Percentiles rank a stretch among this genome's conserved stretches.
phyloP scores from a whole-genome alignment of 2,888 invertebrate genomes.

The Phoronis australis region DNA sequence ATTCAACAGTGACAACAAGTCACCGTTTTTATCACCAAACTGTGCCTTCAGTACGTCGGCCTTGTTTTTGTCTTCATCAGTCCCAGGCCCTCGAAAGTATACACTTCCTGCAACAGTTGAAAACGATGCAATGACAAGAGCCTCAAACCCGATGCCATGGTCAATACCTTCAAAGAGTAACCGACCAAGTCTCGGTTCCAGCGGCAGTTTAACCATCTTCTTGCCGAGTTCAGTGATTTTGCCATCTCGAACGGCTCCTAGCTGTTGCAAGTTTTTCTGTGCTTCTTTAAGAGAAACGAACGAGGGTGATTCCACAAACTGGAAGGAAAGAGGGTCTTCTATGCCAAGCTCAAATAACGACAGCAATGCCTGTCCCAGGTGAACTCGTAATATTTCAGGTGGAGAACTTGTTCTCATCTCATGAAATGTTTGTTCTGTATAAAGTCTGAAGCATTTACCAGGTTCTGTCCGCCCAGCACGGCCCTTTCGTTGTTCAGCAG shows the following conservation, averaged over 20 bases:
- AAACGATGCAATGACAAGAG: conserved; percentile 36
- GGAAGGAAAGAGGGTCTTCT: conserved; percentile 29
- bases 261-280: conserved; percentile 23
- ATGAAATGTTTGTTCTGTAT: conserved; percentile 35
- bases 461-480: conserved; percentile 49
- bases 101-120: conserved; percentile 32
- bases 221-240: conserved; percentile 38
- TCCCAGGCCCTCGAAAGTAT: conserved; percentile 35
- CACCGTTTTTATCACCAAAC: conserved; percentile 39
- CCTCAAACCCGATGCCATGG: conserved; percentile 25
- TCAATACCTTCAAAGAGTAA: conserved; percentile 27
- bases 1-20: conserved; percentile 33
- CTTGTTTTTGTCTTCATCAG: conserved; percentile 25
- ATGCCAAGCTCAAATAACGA: conserved; percentile 43
- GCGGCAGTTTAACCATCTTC: conserved; percentile 37
- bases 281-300: conserved; percentile 28
- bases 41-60: conserved; percentile 29
- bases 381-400: conserved; percentile 48
- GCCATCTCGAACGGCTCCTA: conserved; percentile 32
- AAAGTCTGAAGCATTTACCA: conserved; percentile 50
- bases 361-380: conserved; percentile 38
- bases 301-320: conserved; percentile 44
- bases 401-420: conserved; percentile 29
- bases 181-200: conserved; percentile 39
- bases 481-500: conserved; percentile 52